Evolutionary conservation across 2,888 invertebrate species (phyloP).

Genomic region (Plebejus argus): DNA sequence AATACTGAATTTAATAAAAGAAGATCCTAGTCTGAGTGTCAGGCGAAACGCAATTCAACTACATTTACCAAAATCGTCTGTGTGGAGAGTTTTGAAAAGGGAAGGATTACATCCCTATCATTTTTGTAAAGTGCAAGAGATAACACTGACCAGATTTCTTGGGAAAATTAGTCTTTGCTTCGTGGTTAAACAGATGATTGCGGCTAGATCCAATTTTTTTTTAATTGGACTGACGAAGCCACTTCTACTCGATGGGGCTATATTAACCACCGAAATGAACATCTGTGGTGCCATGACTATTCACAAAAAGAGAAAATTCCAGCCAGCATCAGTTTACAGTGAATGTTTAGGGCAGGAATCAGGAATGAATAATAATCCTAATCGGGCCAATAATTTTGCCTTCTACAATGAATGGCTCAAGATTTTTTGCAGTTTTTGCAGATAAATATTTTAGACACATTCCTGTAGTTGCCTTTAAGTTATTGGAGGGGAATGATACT

Average conservation of each 20-base stretch:
- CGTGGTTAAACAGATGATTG: neutral
- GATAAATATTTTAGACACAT: too few species aligned
- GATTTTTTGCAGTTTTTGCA: too few species aligned
- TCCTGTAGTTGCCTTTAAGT: too few species aligned
- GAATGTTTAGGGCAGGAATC: slow-evolving; percentile 25
- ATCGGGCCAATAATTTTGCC: neutral
- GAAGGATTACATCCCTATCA: neutral
- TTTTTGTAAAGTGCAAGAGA: slow-evolving; percentile 13
- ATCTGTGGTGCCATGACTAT: slow-evolving; percentile 20
- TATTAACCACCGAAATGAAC: slow-evolving; percentile 14
- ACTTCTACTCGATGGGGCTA: slow-evolving; percentile 23
- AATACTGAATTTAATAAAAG: slow-evolving; percentile 9
- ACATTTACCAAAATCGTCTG: neutral
- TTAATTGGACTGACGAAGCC: slow-evolving; percentile 26
- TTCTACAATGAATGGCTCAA: too few species aligned
- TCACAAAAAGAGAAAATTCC: neutral
- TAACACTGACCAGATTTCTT: neutral
- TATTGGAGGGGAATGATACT: too few species aligned
- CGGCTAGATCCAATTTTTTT: neutral
- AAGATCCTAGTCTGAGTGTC: slow-evolving; percentile 3
- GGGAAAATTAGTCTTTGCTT: neutral
- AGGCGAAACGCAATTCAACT: neutral
- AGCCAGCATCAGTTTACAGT: slow-evolving; percentile 20
- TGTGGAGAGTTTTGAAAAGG: slow-evolving; percentile 3
- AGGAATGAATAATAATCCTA: neutral